phyloP scores from a whole-genome alignment of 1,140 invertebrate genomes.

The Bombus vancouverensis region DNA sequence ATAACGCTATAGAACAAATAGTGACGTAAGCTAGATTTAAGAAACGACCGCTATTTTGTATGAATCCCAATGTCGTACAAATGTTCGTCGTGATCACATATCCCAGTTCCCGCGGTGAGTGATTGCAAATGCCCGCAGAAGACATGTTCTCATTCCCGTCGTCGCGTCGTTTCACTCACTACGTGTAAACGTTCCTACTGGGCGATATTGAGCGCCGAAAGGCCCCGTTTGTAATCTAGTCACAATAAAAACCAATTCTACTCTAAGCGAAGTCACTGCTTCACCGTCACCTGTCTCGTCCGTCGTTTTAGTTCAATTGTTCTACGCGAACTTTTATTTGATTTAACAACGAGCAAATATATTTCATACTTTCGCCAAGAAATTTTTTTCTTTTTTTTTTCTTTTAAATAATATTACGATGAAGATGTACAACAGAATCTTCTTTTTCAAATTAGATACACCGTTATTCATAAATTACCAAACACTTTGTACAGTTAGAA shows the following conservation, averaged over 20 bases:
- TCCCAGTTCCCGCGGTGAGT: slow-evolving; percentile 70
- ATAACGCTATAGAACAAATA: slow-evolving; percentile 73
- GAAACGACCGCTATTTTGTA: slow-evolving; percentile 81
- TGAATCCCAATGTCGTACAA: slow-evolving; percentile 80
- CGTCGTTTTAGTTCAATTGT: not conserved
- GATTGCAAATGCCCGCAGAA: slow-evolving; percentile 57
- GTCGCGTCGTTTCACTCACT: slow-evolving; percentile 70
- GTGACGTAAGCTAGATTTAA: slow-evolving; percentile 74
- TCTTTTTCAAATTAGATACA: no score
- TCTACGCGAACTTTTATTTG: not conserved
- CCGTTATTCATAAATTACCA: no score
- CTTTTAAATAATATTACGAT: no score
- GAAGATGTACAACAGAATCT: not conserved
- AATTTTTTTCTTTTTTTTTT: not conserved
- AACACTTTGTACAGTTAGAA: no score
- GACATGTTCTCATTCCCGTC: slow-evolving; percentile 66
- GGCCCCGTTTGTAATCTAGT: slow-evolving; percentile 83
- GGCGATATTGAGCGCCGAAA: slow-evolving; percentile 76
- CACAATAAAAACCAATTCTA: slow-evolving; percentile 83
- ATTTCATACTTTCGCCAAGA: not conserved
- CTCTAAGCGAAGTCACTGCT: slow-evolving; percentile 70
- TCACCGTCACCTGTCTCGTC: slow-evolving; percentile 2
- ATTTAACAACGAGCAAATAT: not conserved
- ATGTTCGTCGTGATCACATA: slow-evolving; percentile 78
- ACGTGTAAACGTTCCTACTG: slow-evolving; percentile 80